phyloP scores from a whole-genome alignment of 1,140 invertebrate genomes.

The Pseudomyrmex dendroicus region DNA sequence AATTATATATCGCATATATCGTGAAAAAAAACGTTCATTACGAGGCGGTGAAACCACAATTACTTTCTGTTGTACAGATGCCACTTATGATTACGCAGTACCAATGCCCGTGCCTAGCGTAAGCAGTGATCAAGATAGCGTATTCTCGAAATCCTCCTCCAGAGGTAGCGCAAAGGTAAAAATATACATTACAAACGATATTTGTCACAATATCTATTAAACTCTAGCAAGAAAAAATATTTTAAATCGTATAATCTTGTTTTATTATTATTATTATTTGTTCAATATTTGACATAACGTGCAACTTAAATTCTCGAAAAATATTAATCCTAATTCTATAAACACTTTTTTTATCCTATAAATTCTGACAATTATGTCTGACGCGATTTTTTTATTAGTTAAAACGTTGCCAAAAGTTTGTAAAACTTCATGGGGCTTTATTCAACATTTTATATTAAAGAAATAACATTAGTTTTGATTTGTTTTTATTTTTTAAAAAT shows the following conservation, averaged over 20 bases:
- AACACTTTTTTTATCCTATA: too few species aligned
- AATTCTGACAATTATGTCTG: too few species aligned
- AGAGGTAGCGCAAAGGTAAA: constrained; percentile 84
- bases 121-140: constrained; percentile 85
- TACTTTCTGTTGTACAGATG: constrained; percentile 79
- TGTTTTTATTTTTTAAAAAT: too few species aligned
- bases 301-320: too few species aligned
- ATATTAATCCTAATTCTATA: too few species aligned
- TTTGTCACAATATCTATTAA: not conserved
- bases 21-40: not conserved
- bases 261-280: not conserved
- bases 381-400: too few species aligned
- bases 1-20: not conserved
- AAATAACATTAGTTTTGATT: too few species aligned
- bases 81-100: constrained; percentile 86
- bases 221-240: too few species aligned
- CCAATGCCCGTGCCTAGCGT: constrained; percentile 84
- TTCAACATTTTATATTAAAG: too few species aligned
- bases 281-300: not conserved
- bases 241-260: not conserved
- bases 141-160: constrained; percentile 85
- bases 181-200: not conserved
- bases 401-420: too few species aligned
- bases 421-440: too few species aligned
- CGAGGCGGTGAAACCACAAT: constrained; percentile 35